A percentile compares a stretch with the other conserved stretches of the same genome.
phyloP scores from a whole-genome alignment of 2,888 invertebrate species.

The Auanema sp. region DNA sequence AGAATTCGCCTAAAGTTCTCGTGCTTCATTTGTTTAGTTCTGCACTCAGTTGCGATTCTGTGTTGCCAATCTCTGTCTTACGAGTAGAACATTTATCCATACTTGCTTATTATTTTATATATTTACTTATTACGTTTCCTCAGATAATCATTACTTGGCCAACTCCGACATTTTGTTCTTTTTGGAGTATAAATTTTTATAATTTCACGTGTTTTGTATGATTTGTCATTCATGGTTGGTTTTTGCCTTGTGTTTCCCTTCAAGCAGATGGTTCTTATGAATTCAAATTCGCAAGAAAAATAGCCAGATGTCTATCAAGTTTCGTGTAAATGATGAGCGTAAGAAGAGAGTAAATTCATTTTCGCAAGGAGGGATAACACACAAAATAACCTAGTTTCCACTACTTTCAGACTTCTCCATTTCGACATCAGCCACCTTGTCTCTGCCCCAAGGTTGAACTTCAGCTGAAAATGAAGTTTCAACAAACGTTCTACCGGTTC shows the following conservation, averaged over 20 bases:
- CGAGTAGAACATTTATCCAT: conserved; percentile 5
- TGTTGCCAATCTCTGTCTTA: conserved; percentile 12
- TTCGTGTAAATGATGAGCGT: too few species aligned
- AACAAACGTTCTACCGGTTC: neutral
- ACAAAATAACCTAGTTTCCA: conserved; percentile 1
- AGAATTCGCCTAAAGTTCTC: neutral
- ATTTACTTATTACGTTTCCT: too few species aligned
- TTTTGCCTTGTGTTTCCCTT: neutral
- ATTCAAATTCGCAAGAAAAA: too few species aligned
- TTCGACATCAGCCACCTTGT: conserved; percentile 2
- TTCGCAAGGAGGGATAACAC: too few species aligned
- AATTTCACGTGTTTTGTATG: neutral
- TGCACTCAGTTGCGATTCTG: conserved; percentile 1
- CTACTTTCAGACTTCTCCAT: conserved; percentile 2
- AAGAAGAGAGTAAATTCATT: too few species aligned
- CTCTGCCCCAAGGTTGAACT: conserved; percentile 32
- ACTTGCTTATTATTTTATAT: too few species aligned
- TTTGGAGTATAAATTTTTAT: neutral
- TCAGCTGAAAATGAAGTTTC: conserved; percentile 21
- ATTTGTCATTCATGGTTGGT: neutral
- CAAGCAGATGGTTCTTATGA: too few species aligned
- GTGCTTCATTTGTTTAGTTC: neutral
- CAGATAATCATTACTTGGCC: too few species aligned
- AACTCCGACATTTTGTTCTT: too few species aligned
- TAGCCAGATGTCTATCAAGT: too few species aligned